These are phyloP conservation scores for Parazoanthus atlanticus DNA, from an alignment of 92 coral and sea anemone genomes.

Conservation along the genomic window DNA sequence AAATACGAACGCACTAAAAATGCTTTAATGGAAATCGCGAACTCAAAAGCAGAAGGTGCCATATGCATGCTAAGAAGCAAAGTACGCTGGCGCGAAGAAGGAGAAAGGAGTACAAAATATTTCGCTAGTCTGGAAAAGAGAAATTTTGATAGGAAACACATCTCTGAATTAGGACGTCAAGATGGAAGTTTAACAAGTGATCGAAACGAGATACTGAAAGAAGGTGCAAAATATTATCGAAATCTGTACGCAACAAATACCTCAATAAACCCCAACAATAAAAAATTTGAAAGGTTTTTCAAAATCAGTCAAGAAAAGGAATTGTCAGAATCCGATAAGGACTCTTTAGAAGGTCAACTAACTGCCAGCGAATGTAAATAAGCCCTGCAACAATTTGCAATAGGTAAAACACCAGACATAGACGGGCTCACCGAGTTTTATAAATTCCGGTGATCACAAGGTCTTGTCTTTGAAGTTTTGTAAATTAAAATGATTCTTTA, in stretches of 20 bases:
- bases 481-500: no score
- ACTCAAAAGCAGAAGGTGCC: neutral
- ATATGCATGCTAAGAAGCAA: neutral
- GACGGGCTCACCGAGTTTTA: no score
- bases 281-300: no score
- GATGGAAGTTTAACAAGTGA: neutral
- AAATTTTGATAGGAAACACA: neutral
- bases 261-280: no score
- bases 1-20: neutral
- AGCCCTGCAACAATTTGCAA: neutral
- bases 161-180: neutral
- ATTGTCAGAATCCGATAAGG: neutral
- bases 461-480: no score
- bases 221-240: neutral
- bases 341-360: slow-evolving; percentile 15
- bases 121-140: neutral
- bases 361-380: neutral
- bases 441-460: no score
- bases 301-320: no score
- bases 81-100: neutral
- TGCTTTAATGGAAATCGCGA: neutral
- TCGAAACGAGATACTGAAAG: neutral
- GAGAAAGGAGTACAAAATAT: neutral
- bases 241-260: neutral
- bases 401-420: neutral